Evolutionary conservation across 2,113 vertebrate species (phyloP).

Genomic region (Labrus mixtus): DNA sequence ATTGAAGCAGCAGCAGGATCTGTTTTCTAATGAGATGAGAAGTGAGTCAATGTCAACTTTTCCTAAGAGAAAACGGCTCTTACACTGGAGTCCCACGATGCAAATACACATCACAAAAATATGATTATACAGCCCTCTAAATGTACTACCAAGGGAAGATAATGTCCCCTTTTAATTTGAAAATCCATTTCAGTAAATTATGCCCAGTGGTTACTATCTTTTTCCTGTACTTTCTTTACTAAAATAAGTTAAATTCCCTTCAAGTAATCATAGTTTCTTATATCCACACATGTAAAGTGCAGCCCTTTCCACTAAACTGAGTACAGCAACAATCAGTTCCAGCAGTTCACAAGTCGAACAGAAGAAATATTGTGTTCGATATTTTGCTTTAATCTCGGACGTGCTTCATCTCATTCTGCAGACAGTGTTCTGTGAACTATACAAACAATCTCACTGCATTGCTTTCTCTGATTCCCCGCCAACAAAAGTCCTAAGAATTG

Average conservation of each 20-base stretch:
- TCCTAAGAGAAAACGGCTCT: constrained; percentile 5
- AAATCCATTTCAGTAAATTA: not conserved
- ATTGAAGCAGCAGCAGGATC: constrained; percentile 21
- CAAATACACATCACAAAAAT: constrained; percentile 21
- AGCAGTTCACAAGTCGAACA: not conserved
- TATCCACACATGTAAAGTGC: not conserved
- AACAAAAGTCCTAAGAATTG: constrained; percentile 11
- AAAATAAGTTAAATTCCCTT: not conserved
- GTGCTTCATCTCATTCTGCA: not conserved
- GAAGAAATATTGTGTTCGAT: not conserved
- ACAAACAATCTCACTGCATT: not conserved
- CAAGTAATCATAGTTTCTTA: not conserved
- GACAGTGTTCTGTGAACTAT: not conserved
- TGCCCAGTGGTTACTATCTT: not conserved
- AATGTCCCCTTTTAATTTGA: not conserved
- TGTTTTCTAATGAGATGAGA: constrained; percentile 3
- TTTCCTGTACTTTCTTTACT: not conserved
- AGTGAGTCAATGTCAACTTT: not conserved
- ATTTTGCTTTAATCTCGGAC: not conserved
- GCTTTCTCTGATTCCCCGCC: not conserved
- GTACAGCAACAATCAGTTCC: not conserved
- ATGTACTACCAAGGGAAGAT: constrained; percentile 11
- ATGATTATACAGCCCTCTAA: not conserved
- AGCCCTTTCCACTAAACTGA: too few relatives aligned
- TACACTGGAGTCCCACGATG: constrained; percentile 8